Base-by-base conservation (phyloP, 2,113 vertebrate genomes). In the Pontoporia blainvillei region DNA sequence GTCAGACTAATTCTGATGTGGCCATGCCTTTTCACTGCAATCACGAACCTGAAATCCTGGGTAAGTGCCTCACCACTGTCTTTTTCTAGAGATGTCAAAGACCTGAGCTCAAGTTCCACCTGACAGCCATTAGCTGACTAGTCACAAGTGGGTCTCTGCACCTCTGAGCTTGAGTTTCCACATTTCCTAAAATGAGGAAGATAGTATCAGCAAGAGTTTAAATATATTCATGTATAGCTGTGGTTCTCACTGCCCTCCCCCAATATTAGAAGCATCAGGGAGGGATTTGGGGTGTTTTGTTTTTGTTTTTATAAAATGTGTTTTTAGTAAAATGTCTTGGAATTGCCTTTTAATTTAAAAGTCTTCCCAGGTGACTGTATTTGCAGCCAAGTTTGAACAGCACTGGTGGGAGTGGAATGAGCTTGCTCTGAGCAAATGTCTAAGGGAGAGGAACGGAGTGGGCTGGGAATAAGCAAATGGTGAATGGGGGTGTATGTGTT, bases 401-500 rank as follows among this genome's bases (percentile, higher is more conserved):
- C 73, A 18, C n/a, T 1, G 20, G 27, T 2, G 4, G 46, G 41
- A 73, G 14, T 2, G 23, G 17, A 85, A 23, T 27, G 78, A 73
- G 21, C 46, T 5, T 39, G 25, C n/a, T 39, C 2, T 20, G 18
- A 64, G 86, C 25, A 41, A 81, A 41, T 1, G 5, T 34, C 61
- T 52, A 39, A 4, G 6, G 78, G 39, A 27, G 8, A 12, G 36
- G 36, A 27, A 20, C 0, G 2, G 36, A 23, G 15, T 0, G 8
- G 66, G 29, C 59, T 25, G 44, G 57, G 39, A 27, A 13, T 17
- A 39, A 69, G 27, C 12, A 57, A 41, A 17, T 0, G 39, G 31
- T 7, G 36, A 15, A 1, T 0, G 5, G 20, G 44, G 25, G 20
- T 34, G 17, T 3, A 27, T 3, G 1, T 2, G 8, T 52, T 6